phyloP scores from a whole-genome alignment of 2,113 vertebrate genomes.

The Pedetes capensis region DNA sequence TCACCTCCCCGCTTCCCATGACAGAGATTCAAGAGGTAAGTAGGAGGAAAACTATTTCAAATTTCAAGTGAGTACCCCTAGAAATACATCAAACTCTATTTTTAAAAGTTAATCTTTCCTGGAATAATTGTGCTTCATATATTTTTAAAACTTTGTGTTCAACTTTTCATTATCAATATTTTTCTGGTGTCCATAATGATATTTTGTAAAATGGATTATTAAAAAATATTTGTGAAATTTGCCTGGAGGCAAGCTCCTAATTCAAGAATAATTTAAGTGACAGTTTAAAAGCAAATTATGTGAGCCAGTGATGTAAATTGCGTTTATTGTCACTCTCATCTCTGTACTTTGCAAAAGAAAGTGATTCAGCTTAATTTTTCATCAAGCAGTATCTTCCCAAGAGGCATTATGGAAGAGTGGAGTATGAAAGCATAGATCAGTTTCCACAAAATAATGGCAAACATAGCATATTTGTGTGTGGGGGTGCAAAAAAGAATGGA shows the following conservation, averaged over 20 bases:
- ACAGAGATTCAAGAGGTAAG: not conserved
- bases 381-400: conserved; percentile 49
- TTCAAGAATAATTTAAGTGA: conserved; percentile 77
- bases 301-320: not conserved
- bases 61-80: not conserved
- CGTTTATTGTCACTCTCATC: conserved; percentile 47
- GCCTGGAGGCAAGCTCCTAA: conserved; percentile 50
- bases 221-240: conserved; percentile 61
- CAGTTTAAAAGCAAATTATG: conserved; percentile 69
- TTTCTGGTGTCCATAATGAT: conserved; percentile 51
- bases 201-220: conserved; percentile 61
- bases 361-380: conserved; percentile 73
- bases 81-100: conserved; percentile 22
- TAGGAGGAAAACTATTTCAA: not conserved
- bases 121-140: conserved; percentile 41
- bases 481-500: not conserved
- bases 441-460: not conserved
- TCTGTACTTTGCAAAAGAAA: conserved; percentile 51
- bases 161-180: conserved; percentile 61
- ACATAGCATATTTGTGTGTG: not conserved
- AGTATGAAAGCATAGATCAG: conserved; percentile 13
- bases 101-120: conserved; percentile 21
- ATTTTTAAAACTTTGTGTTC: conserved; percentile 40
- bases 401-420: conserved; percentile 14
- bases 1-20: not conserved